Evolutionary conservation across 2,888 invertebrate genomes (phyloP).

Genomic region (Temnothorax ravouxi): DNA sequence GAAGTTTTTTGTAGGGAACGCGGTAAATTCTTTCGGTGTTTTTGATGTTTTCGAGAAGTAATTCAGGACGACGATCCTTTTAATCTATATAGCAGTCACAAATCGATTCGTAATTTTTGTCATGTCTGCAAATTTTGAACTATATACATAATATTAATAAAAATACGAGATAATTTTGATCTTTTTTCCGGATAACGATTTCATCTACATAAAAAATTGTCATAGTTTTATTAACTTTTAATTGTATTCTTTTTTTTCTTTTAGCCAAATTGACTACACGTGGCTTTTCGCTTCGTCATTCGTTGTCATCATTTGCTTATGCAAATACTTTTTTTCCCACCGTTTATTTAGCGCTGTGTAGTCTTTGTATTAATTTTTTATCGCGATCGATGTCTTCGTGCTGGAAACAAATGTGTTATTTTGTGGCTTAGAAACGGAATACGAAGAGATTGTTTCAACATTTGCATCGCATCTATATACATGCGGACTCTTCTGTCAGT

Average conservation of each 20-base stretch:
- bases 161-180: neutral
- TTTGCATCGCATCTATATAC: neutral
- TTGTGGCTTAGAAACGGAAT: constrained; percentile 5
- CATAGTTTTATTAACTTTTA: neutral
- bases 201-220: neutral
- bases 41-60: neutral
- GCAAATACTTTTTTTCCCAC: constrained; percentile 20
- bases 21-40: constrained; percentile 39
- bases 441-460: constrained; percentile 1
- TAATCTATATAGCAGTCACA: neutral
- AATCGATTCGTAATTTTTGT: neutral
- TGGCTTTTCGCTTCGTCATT: constrained; percentile 4
- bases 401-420: constrained; percentile 12
- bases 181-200: neutral
- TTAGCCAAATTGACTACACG: neutral
- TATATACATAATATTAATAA: neutral
- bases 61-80: constrained; percentile 19
- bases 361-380: constrained; percentile 38
- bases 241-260: neutral
- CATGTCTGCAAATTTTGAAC: neutral
- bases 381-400: constrained; percentile 1
- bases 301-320: constrained; percentile 2
- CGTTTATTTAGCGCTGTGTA: neutral
- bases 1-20: constrained; percentile 51
- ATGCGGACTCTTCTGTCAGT: neutral